Evolutionary conservation across 1,140 invertebrate species (phyloP).

Genomic region (Achroia grisella): DNA sequence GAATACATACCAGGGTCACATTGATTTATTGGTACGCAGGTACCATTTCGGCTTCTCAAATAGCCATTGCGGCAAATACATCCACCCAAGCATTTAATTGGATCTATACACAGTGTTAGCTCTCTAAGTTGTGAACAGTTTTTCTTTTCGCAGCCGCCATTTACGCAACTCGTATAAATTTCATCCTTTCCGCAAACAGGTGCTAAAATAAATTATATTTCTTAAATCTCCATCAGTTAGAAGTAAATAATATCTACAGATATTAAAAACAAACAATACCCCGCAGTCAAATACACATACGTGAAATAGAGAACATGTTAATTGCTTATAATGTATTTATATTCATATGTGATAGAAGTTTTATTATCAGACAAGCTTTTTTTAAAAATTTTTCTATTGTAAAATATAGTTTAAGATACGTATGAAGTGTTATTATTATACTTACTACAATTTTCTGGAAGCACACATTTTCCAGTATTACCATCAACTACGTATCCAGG

Average conservation of each 20-base stretch:
- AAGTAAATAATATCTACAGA: too few species aligned
- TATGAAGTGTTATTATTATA: slow-evolving; percentile 6
- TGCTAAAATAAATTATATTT: slow-evolving; percentile 7
- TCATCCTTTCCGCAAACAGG: slow-evolving; percentile 14
- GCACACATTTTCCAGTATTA: slow-evolving; percentile 21
- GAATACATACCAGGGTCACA: slow-evolving; percentile 1
- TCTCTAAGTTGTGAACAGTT: slow-evolving; percentile 14
- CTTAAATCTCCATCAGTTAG: too few species aligned
- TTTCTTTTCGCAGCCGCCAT: slow-evolving; percentile 19
- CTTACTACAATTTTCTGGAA: slow-evolving; percentile 23
- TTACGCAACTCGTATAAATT: slow-evolving; percentile 14
- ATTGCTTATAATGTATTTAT: too few species aligned
- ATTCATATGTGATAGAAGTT: too few species aligned
- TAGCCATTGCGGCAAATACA: slow-evolving; percentile 8
- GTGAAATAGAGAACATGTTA: too few species aligned
- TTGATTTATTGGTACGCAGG: slow-evolving; percentile 2
- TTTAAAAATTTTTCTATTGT: too few species aligned
- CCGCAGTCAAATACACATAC: too few species aligned
- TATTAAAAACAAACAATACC: too few species aligned
- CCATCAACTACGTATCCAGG: slow-evolving; percentile 17
- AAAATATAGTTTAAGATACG: too few species aligned
- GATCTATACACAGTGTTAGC: slow-evolving; percentile 11
- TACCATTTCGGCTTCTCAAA: slow-evolving; percentile 1
- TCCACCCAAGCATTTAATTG: slow-evolving; percentile 4
- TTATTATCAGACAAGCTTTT: too few species aligned